phyloP scores from a whole-genome alignment of 37 sponge, comb jelly and placozoan genomes.

The Chondrilla cf. caribensis region DNA sequence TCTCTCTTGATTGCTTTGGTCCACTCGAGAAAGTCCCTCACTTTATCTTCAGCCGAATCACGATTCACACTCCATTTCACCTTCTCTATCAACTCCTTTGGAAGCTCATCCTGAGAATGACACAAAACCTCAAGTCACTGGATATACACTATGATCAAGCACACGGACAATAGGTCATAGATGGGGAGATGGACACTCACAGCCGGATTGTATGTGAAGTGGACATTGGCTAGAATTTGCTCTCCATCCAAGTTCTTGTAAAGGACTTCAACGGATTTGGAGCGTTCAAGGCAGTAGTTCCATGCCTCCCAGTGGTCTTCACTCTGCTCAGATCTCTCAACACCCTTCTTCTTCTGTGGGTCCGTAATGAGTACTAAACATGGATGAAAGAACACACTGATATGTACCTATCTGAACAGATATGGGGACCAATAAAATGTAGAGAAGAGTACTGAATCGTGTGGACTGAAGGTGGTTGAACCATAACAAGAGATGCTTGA shows the following conservation, averaged over 20 bases:
- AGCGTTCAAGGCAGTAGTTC: slow-evolving; percentile 32
- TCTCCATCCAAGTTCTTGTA: slow-evolving; percentile 39
- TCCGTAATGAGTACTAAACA: background rate
- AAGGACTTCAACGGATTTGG: slow-evolving; percentile 50
- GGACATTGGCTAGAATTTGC: slow-evolving; percentile 45
- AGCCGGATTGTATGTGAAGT: slow-evolving; percentile 36
- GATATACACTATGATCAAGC: too few relatives aligned
- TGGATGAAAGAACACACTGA: too few relatives aligned
- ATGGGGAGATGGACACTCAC: too few relatives aligned
- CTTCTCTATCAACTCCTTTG: slow-evolving; percentile 62
- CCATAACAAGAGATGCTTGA: too few relatives aligned
- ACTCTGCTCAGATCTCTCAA: background rate
- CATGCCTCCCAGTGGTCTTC: slow-evolving; percentile 30
- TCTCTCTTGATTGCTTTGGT: slow-evolving; percentile 66
- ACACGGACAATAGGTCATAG: too few relatives aligned
- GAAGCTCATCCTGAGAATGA: slow-evolving; percentile 31
- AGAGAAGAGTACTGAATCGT: too few relatives aligned
- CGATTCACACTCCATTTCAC: slow-evolving; percentile 77
- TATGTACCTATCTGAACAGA: too few relatives aligned
- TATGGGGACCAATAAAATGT: too few relatives aligned
- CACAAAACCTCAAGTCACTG: too few relatives aligned
- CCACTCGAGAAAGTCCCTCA: slow-evolving; percentile 79
- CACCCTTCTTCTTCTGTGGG: background rate
- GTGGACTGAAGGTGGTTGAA: too few relatives aligned
- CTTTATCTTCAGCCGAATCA: slow-evolving; percentile 77